Base-by-base conservation (phyloP, 1,140 invertebrate genomes). In the Aporrectodea caliginosa region DNA sequence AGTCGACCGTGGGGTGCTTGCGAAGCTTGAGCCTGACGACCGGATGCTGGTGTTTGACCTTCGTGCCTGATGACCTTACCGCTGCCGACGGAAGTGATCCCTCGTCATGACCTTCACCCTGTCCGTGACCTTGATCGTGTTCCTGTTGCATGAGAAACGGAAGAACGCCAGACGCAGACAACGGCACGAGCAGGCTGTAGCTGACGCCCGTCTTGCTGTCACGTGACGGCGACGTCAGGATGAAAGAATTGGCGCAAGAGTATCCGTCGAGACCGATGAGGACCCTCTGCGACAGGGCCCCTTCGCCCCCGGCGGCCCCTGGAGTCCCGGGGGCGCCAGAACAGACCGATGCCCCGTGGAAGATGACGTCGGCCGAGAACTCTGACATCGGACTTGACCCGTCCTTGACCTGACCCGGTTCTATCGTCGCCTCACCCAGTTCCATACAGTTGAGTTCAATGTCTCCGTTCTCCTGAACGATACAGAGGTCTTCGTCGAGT, bases 151-250 rank as follows among this genome's bases (percentile, higher is more conserved):
- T n/a, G 27, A 76, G n/a, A 27, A 43, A 76, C 27, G 75, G 75
- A 0, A 76, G 75, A 76, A 76, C 32, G n/a, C 43, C 35, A n/a
- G 75, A 32, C 43, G 75, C 33, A 2, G 75, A 58, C 0, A 76
- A 35, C 29, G 75, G 75, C 31, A 76, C 75, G 32, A 76, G 75
- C 22, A 76, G 43, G 75, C 43, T 76, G 27, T 76, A 76, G 43
- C 75, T 76, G 27, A 35, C 35, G 35, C 27, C 29, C 29, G 32
- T 35, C 16, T 58, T 35, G 27, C 43, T 76, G 43, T 35, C 43
- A 29, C 43, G 43, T 58, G 75, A 76, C 29, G 75, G 75, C n/a
- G 75, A 35, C 29, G 75, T 35, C 27, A 76, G 33, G n/a, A 76
- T 35, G 27, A 76, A 76, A 29, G 75, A 76, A 35, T 76, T 35